These are phyloP conservation scores for Corynorhinus townsendii DNA, from an alignment of 2,113 vertebrate species.

Conservation along the genomic window DNA sequence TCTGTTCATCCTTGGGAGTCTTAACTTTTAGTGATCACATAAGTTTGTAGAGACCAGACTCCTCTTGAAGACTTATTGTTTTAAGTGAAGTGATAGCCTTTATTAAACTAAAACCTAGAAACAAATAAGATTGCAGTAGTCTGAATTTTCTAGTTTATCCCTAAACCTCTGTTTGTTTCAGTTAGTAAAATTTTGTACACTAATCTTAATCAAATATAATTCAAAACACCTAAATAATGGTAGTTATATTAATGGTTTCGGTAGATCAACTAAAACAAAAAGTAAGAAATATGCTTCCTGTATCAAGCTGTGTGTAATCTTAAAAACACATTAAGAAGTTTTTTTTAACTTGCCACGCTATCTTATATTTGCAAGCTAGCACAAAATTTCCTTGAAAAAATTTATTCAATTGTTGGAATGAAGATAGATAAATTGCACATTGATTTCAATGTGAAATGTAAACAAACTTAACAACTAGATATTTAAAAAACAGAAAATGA, in stretches of 20 bases:
- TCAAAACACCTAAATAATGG: background rate
- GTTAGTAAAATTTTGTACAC: background rate
- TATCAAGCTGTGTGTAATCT: background rate
- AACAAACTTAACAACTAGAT: background rate
- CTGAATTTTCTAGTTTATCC: background rate
- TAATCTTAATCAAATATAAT: background rate
- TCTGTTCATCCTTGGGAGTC: background rate
- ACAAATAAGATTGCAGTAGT: background rate
- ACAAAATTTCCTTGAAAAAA: background rate
- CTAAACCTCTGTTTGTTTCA: background rate
- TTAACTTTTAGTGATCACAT: background rate
- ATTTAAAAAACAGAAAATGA: background rate
- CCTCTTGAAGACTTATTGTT: background rate
- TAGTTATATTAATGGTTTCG: background rate
- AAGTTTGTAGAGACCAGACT: background rate
- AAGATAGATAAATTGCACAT: background rate
- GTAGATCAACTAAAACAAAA: background rate
- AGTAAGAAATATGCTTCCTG: background rate
- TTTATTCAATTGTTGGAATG: background rate
- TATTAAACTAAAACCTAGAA: background rate
- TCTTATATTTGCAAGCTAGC: background rate
- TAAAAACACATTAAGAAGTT: background rate
- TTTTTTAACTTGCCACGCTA: background rate
- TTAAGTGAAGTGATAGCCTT: background rate
- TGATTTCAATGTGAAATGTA: background rate